Evolutionary conservation across 1,140 invertebrate species (phyloP).

Genomic region (Cydia pomonella): DNA sequence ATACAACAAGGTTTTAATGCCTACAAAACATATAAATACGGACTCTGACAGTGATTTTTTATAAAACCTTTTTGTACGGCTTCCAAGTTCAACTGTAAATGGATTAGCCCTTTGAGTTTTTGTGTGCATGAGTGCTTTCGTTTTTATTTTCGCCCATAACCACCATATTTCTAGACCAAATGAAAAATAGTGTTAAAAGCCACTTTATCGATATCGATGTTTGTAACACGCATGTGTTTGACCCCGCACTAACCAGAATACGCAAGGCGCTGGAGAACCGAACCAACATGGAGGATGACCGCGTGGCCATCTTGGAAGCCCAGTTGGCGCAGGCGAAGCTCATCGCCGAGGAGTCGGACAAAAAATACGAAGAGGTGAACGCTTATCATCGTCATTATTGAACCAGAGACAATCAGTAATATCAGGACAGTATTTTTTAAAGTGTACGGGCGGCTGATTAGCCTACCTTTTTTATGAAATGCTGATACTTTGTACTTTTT

Average conservation of each 20-base stretch:
- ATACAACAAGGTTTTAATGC: conserved; percentile 21
- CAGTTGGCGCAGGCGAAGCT: conserved; percentile 98
- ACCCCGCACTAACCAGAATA: conserved; percentile 88
- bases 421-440: conserved; percentile 1
- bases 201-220: conserved; percentile 55
- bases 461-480: too few relatives aligned
- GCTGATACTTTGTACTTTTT: too few relatives aligned
- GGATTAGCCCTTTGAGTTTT: conserved; percentile 41
- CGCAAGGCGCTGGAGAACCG: conserved; percentile 99
- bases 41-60: neutral
- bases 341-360: conserved; percentile 99
- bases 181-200: conserved; percentile 34
- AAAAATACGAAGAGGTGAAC: conserved; percentile 99
- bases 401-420: conserved; percentile 18
- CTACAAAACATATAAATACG: neutral
- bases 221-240: conserved; percentile 78
- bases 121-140: conserved; percentile 61
- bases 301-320: conserved; percentile 95
- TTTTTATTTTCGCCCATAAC: conserved; percentile 55
- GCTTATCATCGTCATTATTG: conserved; percentile 48
- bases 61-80: conserved; percentile 36
- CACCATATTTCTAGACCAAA: conserved; percentile 52
- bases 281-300: conserved; percentile 99
- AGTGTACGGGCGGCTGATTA: too few relatives aligned
- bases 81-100: conserved; percentile 45